Evolutionary conservation across 2,888 invertebrate genomes (phyloP).

Genomic region (Daptonema setosum): DNA sequence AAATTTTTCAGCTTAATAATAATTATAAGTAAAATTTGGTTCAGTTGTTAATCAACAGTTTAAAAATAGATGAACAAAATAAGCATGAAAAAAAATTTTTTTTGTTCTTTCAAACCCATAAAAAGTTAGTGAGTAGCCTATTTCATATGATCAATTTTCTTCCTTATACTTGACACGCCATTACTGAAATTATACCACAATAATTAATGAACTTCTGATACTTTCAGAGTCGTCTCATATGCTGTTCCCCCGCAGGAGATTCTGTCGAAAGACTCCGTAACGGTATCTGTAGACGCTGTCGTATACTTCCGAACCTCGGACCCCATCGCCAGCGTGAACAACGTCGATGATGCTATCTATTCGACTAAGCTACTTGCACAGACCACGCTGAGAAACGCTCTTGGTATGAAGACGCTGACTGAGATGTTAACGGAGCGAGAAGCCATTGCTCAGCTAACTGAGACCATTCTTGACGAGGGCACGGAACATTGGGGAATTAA

Average conservation of each 20-base stretch:
- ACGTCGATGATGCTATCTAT: constrained; percentile 30
- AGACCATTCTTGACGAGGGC: constrained; percentile 27
- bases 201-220: not conserved
- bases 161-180: too few relatives aligned
- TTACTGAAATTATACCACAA: too few relatives aligned
- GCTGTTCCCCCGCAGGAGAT: constrained; percentile 27
- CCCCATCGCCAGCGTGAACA: constrained; percentile 22
- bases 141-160: too few relatives aligned
- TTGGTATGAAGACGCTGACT: constrained; percentile 69
- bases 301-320: constrained; percentile 26
- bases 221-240: constrained; percentile 21
- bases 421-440: constrained; percentile 90
- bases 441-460: constrained; percentile 27
- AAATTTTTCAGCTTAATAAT: not conserved
- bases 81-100: too few relatives aligned
- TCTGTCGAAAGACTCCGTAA: constrained; percentile 26
- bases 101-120: too few relatives aligned
- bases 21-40: too few relatives aligned
- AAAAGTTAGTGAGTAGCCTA: too few relatives aligned
- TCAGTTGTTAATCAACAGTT: not conserved
- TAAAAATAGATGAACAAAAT: too few relatives aligned
- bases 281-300: constrained; percentile 21
- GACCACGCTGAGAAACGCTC: constrained; percentile 48
- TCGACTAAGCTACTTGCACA: constrained; percentile 49
- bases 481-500: constrained; percentile 29